Base-by-base conservation (phyloP, 2,888 invertebrate species). In the Oligia fasciuncula region DNA sequence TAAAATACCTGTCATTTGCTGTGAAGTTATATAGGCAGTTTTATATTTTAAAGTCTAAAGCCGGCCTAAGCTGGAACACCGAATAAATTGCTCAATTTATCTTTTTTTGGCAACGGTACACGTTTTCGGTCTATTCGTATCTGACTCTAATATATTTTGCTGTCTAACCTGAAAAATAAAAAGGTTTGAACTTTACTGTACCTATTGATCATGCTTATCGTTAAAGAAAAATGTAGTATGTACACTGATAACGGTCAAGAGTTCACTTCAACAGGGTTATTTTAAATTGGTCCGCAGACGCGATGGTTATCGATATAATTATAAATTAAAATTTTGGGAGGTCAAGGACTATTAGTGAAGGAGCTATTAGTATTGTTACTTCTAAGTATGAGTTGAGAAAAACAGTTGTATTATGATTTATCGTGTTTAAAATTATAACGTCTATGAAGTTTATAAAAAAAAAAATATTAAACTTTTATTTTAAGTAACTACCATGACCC, bases 21-120 rank as follows among this genome's bases (percentile, higher is more conserved):
- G 40, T 63, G 60, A 83, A 80, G 76, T 85, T 54, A 17, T 5
- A 5, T 81, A 86, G 79, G 76, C 79, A 83, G 85, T 80, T 88
- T 88, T 81, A 89, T 84, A 87, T 89, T 90, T 86, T 83, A 73
- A 81, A 90, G 57, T 76, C 81, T 76, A 85, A 84, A 89, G 79
- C 83, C 72, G 83, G 76, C 87, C 85, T 87, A 85, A 89, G 84
- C 90, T 87, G 83, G 80, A 82, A 86, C 80, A 80, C 82, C 46
- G 79, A 86, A 90, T 86, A 87, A 90, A 90, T 89, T 86, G 85
- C 74, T 75, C 88, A 82, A 90, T 90, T 88, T 89, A 89, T 89
- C 87, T 90, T 90, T 86, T 90, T 90, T 89, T 89, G 88, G 90
- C 89, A 90, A 84, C 90, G 77, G 73, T 84, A 81, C 80, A 81